Evolutionary conservation across 2,797 vertebrate genomes (phyloP).

Genomic region (Pogoniulus pusillus): DNA sequence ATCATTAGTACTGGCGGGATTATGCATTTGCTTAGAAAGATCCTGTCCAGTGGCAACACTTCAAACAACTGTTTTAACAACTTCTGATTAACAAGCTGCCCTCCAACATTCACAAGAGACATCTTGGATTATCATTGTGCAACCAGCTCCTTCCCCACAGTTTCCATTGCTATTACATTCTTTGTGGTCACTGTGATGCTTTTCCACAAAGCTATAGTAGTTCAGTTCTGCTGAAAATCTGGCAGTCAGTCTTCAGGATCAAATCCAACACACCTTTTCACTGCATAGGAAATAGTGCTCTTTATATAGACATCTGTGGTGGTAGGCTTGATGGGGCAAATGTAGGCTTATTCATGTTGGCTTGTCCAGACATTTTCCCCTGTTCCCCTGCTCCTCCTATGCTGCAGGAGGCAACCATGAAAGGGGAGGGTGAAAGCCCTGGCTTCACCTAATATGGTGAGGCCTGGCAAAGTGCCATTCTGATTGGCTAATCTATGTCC

Average conservation of each 20-base stretch:
- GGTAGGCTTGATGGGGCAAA: too few species aligned
- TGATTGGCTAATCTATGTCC: too few species aligned
- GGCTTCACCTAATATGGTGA: too few species aligned
- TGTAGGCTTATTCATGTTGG: too few species aligned
- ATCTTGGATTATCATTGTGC: not conserved
- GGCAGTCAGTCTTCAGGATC: conserved; percentile 11
- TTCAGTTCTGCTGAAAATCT: not conserved
- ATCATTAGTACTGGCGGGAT: conserved; percentile 66
- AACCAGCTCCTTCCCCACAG: not conserved
- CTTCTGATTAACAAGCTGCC: conserved; percentile 31
- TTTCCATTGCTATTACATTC: not conserved
- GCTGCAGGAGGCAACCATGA: too few species aligned
- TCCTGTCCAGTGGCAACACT: conserved; percentile 47
- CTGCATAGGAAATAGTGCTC: not conserved
- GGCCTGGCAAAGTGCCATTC: too few species aligned
- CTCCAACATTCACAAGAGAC: not conserved
- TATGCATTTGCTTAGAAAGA: conserved; percentile 71
- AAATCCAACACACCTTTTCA: conserved; percentile 38
- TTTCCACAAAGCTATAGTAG: not conserved
- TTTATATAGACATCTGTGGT: not conserved
- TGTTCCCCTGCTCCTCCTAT: too few species aligned
- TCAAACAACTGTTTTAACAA: conserved; percentile 63
- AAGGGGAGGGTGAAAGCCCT: too few species aligned
- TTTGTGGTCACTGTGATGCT: not conserved
- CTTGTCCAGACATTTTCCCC: too few species aligned